Conservation (phyloP, 2,797 vertebrate genomes). For the Cuculus canorus region DNA sequence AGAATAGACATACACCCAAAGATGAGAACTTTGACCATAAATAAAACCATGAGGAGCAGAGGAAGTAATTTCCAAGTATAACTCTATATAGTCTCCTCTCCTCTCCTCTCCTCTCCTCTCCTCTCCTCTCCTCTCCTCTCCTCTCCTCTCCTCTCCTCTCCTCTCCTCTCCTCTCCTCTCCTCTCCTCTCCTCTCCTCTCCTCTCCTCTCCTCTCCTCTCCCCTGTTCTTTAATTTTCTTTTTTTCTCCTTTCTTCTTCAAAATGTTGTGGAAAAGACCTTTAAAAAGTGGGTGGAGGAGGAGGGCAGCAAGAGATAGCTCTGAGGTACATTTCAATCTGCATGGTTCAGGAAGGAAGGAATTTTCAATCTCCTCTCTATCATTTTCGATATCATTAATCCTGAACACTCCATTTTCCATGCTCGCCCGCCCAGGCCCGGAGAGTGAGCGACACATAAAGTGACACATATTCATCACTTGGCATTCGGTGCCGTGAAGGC, state of each 20-base stretch:
- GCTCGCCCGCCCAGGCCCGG: constrained; percentile 93
- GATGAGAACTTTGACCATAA: not conserved
- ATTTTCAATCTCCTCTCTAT: constrained; percentile 99
- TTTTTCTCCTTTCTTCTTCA: not conserved
- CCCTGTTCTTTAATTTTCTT: rapidly evolving
- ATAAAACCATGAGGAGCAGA: not conserved
- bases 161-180: too few species aligned
- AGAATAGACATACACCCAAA: not conserved
- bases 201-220: too few species aligned
- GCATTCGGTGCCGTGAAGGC: constrained; percentile 80
- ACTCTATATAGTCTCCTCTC: not conserved
- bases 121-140: too few species aligned
- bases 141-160: too few species aligned
- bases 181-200: too few species aligned
- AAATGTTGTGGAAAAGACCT: constrained; percentile 30
- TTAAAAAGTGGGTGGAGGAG: constrained; percentile 60
- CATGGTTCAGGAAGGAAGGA: constrained; percentile 94
- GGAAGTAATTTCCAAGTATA: not conserved
- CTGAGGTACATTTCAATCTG: constrained; percentile 89
- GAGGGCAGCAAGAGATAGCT: constrained; percentile 78
- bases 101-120: rapidly evolving
- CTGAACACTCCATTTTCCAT: constrained; percentile 95
- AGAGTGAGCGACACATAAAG: constrained; percentile 85
- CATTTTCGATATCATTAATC: constrained; percentile 99
- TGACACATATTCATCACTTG: constrained; percentile 89